Evolutionary conservation across 2,797 vertebrate species (phyloP).

Genomic region (Argya squamiceps): DNA sequence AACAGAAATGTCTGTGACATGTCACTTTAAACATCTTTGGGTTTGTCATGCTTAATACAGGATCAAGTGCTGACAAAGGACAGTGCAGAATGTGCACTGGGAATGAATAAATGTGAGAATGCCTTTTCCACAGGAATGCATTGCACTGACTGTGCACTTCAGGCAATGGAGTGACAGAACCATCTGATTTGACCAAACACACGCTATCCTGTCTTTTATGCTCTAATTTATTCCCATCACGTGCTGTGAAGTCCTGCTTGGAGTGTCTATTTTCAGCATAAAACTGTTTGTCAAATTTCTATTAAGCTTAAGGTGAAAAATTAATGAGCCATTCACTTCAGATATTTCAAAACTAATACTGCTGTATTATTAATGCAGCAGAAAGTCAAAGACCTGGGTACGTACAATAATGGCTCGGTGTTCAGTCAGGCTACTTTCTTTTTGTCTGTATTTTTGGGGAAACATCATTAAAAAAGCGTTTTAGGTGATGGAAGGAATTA

Average conservation of each 20-base stretch:
- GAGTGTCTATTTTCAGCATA: conserved; percentile 45
- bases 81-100: not conserved
- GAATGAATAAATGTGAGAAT: not conserved
- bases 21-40: not conserved
- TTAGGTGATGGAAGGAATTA: not conserved
- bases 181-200: not conserved
- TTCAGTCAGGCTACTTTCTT: conserved; percentile 5
- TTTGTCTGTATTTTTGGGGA: not conserved
- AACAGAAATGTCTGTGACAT: not conserved
- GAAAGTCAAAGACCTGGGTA: conserved; percentile 43
- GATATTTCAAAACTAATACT: conserved; percentile 73
- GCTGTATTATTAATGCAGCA: conserved; percentile 61
- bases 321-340: conserved; percentile 73
- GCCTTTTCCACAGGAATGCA: not conserved
- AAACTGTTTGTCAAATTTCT: conserved; percentile 75
- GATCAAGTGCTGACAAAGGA: not conserved
- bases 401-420: not conserved
- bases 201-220: not conserved
- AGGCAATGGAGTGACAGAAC: not conserved
- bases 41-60: not conserved
- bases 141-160: not conserved
- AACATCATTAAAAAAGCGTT: conserved; percentile 6
- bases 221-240: conserved; percentile 44
- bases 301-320: conserved; percentile 76
- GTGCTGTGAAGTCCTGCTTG: conserved; percentile 40